These are phyloP conservation scores for Agrochola lota DNA, from an alignment of 2,888 invertebrate genomes.

Conservation along the genomic window DNA sequence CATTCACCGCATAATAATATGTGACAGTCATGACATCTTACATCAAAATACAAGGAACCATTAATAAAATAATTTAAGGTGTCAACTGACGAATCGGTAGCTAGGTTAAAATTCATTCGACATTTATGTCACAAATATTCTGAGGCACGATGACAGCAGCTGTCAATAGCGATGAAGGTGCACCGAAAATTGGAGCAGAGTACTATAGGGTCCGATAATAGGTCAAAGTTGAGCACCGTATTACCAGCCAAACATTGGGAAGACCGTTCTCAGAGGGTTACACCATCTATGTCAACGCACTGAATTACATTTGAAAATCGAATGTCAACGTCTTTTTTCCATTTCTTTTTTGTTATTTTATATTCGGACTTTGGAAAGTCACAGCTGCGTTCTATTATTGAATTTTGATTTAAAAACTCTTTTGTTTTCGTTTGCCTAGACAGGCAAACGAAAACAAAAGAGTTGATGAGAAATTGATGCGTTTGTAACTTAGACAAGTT, in stretches of 20 bases:
- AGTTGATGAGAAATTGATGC: too few species aligned
- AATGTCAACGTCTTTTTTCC: slow-evolving; percentile 24
- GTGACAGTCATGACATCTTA: not conserved
- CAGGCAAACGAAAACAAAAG: too few species aligned
- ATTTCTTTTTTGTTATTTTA: not conserved
- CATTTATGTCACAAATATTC: slow-evolving; percentile 66
- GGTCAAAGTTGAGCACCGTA: slow-evolving; percentile 66
- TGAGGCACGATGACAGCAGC: slow-evolving; percentile 66
- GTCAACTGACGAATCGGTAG: slow-evolving; percentile 24
- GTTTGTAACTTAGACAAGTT: too few species aligned
- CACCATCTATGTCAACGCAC: slow-evolving; percentile 40
- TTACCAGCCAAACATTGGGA: slow-evolving; percentile 48
- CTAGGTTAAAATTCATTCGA: slow-evolving; percentile 39
- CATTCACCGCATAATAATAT: not conserved
- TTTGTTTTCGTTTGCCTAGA: not conserved
- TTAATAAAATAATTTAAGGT: slow-evolving; percentile 26
- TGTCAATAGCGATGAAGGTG: slow-evolving; percentile 79
- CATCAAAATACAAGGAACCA: slow-evolving; percentile 2
- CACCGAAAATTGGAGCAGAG: slow-evolving; percentile 69
- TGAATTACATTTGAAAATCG: slow-evolving; percentile 48
- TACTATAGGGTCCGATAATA: slow-evolving; percentile 70
- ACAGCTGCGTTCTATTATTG: not conserved
- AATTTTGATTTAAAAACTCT: not conserved
- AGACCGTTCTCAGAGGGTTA: slow-evolving; percentile 34
- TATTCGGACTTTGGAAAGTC: not conserved